These are phyloP conservation scores for Pseudochromis fuscus DNA, from an alignment of 2,797 vertebrate genomes.

Conservation along the genomic window DNA sequence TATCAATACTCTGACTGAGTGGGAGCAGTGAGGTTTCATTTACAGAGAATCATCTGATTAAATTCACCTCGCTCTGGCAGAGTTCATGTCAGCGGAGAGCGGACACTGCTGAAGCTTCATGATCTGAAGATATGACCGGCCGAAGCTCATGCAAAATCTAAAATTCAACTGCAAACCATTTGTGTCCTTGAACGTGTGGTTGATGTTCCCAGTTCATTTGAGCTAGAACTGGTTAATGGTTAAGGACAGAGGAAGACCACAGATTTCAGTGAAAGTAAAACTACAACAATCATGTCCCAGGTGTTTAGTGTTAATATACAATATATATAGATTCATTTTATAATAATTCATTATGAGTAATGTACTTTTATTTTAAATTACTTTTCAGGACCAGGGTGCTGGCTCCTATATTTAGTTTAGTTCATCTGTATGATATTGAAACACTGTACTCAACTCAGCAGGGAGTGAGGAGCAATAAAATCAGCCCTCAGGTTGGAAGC, in stretches of 20 bases:
- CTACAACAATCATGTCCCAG: neutral
- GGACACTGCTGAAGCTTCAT: slow-evolving; percentile 15
- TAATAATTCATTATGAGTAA: too few relatives aligned
- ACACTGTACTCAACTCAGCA: too few relatives aligned
- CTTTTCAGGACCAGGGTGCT: too few relatives aligned
- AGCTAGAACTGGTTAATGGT: neutral
- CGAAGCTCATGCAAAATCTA: neutral
- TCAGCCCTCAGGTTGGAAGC: too few relatives aligned
- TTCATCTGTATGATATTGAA: too few relatives aligned
- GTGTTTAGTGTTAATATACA: too few relatives aligned
- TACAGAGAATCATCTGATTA: slow-evolving; percentile 52
- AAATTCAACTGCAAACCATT: neutral
- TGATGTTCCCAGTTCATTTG: slow-evolving; percentile 7
- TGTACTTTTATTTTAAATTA: too few relatives aligned
- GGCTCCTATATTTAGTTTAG: too few relatives aligned
- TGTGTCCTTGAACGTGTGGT: neutral
- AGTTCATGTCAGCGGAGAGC: slow-evolving; percentile 12
- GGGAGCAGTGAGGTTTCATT: slow-evolving; percentile 66
- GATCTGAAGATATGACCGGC: slow-evolving; percentile 19
- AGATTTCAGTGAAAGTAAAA: neutral
- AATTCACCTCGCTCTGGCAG: slow-evolving; percentile 37
- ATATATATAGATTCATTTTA: too few relatives aligned
- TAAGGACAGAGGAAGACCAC: neutral
- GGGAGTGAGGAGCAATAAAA: too few relatives aligned
- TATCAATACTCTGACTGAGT: slow-evolving; percentile 51